Evolutionary conservation across 1,140 invertebrate genomes (phyloP).

Genomic region (Saxidomus purpurata): DNA sequence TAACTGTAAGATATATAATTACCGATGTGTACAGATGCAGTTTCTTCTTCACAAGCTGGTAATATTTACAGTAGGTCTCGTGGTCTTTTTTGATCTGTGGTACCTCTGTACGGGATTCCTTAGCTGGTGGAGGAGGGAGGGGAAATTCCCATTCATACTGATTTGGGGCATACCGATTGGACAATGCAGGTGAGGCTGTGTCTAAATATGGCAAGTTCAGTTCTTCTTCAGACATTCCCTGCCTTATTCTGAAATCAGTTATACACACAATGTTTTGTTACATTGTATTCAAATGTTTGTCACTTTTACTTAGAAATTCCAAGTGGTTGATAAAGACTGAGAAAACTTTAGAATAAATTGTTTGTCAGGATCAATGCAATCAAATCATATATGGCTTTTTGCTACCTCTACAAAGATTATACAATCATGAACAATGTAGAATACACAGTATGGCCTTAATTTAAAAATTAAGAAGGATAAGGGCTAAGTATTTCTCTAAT

Average conservation of each 20-base stretch:
- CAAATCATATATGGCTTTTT: too few relatives aligned
- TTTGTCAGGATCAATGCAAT: too few relatives aligned
- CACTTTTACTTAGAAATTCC: too few relatives aligned
- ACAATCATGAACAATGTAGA: too few relatives aligned
- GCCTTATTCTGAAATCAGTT: background rate
- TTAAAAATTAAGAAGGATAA: too few relatives aligned
- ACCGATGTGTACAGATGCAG: conserved; percentile 62
- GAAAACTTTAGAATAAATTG: too few relatives aligned
- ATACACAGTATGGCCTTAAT: too few relatives aligned
- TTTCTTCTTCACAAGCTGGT: conserved; percentile 62
- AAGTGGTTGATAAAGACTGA: too few relatives aligned
- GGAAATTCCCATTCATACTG: conserved; percentile 62
- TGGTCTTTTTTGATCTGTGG: conserved; percentile 54
- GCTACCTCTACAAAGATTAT: too few relatives aligned
- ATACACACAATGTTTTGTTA: too few relatives aligned
- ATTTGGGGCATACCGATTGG: background rate
- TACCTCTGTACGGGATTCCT: conserved; percentile 51
- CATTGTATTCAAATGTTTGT: too few relatives aligned
- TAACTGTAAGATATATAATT: conserved; percentile 29
- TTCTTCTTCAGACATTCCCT: conserved; percentile 30
- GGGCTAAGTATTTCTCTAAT: too few relatives aligned
- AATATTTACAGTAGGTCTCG: conserved; percentile 64
- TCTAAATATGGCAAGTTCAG: conserved; percentile 30
- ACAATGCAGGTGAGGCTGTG: conserved; percentile 14
- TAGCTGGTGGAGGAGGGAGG: conserved; percentile 56